Conservation (phyloP, 2,113 vertebrate species). For the Psittacus erithacus region DNA sequence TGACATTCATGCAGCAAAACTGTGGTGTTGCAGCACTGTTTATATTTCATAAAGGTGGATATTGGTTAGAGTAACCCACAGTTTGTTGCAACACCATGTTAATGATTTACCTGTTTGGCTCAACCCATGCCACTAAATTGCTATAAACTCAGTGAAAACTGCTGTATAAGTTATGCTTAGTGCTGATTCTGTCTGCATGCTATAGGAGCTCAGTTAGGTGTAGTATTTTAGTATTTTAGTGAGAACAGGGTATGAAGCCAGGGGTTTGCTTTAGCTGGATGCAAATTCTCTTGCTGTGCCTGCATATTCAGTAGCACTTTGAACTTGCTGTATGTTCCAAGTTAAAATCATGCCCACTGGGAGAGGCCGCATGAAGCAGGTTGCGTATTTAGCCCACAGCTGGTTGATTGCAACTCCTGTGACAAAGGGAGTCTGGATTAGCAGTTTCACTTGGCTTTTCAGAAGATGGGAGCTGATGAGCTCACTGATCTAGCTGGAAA, state of each 20-base stretch:
- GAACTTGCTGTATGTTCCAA: background rate
- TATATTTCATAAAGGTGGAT: background rate
- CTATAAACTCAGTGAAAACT: background rate
- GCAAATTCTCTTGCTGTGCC: background rate
- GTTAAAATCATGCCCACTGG: background rate
- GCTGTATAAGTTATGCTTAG: background rate
- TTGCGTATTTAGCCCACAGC: background rate
- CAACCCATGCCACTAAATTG: background rate
- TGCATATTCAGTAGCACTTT: background rate
- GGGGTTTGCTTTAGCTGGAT: background rate
- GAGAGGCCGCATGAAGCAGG: background rate
- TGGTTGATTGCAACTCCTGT: background rate
- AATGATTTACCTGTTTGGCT: background rate
- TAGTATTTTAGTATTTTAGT: background rate
- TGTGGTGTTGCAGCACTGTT: background rate
- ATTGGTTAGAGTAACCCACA: background rate
- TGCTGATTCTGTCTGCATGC: background rate
- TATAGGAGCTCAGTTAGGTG: background rate
- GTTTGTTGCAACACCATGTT: background rate
- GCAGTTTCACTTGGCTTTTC: slow-evolving; percentile 43
- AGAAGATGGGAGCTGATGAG: slow-evolving; percentile 35
- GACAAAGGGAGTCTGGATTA: slow-evolving; percentile 22
- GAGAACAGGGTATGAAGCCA: background rate
- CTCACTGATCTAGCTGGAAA: slow-evolving; percentile 54
- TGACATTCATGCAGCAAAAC: background rate